Evolutionary conservation across 2,113 vertebrate species (phyloP).

Genomic region (Cheirogaleus medius): DNA sequence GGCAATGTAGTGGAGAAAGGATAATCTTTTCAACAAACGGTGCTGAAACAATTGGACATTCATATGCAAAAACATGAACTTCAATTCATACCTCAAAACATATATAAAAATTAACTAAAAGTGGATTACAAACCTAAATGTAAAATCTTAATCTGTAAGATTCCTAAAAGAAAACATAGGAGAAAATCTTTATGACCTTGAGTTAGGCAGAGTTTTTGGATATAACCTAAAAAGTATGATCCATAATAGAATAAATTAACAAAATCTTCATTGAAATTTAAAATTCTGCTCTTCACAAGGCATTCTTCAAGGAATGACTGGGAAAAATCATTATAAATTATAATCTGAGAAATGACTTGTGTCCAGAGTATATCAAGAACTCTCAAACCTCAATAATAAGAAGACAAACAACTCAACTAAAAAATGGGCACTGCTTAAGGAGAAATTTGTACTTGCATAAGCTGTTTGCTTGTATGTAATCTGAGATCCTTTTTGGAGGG

Average conservation of each 20-base stretch:
- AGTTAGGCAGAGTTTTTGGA: background rate
- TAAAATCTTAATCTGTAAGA: conserved; percentile 3
- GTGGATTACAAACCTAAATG: background rate
- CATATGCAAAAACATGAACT: background rate
- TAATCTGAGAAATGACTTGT: background rate
- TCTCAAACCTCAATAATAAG: background rate
- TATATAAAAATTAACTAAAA: background rate
- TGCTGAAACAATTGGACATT: background rate
- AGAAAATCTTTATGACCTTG: background rate
- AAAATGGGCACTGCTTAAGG: background rate
- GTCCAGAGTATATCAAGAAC: background rate
- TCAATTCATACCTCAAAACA: background rate
- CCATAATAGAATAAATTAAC: background rate
- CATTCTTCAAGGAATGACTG: background rate
- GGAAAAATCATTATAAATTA: background rate
- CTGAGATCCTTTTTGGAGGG: background rate
- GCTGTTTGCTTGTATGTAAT: background rate
- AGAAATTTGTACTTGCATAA: background rate
- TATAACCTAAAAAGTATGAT: background rate
- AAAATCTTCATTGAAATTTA: background rate
- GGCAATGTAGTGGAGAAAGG: background rate
- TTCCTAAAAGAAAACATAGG: background rate
- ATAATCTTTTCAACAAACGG: background rate
- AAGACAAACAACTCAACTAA: background rate
- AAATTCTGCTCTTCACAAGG: background rate